Conservation (phyloP, 2,113 vertebrate species). For the Motacilla alba region DNA sequence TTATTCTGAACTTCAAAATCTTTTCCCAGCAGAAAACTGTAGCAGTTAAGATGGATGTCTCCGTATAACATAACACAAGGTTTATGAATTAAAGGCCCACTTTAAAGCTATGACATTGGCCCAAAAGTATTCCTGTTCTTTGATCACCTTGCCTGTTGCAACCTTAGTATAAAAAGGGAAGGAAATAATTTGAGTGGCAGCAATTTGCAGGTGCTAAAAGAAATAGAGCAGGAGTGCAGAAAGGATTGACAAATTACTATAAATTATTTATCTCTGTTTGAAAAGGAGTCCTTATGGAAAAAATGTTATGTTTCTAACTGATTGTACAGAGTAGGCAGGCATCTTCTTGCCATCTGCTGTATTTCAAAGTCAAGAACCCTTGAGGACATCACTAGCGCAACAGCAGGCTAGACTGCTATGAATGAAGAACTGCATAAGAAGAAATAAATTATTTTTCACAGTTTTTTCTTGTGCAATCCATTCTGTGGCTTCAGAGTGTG, state of each 20-base stretch:
- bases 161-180: not conserved
- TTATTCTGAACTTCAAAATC: not conserved
- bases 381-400: constrained; percentile 1
- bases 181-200: not conserved
- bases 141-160: not conserved
- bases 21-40: not conserved
- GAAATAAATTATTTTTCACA: not conserved
- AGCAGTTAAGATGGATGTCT: not conserved
- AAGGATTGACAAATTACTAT: not conserved
- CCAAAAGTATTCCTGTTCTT: not conserved
- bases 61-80: not conserved
- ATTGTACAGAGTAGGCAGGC: not conserved
- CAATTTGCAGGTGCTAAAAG: not conserved
- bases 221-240: not conserved
- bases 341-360: constrained; percentile 43
- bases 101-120: not conserved
- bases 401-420: not conserved
- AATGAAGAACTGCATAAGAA: not conserved
- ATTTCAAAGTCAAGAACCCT: constrained; percentile 18
- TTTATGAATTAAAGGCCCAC: not conserved
- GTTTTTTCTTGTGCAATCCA: not conserved
- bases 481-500: not conserved
- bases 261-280: not conserved
- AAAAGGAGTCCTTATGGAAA: not conserved
- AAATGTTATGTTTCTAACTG: not conserved